These are phyloP conservation scores for Strongylocentrotus purpuratus DNA, from an alignment of 35 echinoderm and acorn worm species.

Conservation along the genomic window DNA sequence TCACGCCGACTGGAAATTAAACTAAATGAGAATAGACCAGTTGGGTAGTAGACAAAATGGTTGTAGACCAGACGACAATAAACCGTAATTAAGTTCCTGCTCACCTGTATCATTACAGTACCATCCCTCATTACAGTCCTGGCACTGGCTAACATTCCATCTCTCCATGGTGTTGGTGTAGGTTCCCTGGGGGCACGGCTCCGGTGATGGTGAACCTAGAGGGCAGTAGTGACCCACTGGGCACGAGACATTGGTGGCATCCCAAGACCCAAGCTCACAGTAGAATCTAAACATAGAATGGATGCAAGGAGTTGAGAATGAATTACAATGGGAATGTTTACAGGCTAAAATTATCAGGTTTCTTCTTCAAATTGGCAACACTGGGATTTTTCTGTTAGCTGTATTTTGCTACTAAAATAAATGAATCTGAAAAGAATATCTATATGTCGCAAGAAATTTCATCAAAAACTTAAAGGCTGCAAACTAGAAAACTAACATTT, in stretches of 20 bases:
- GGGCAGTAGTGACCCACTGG: conserved; percentile 87
- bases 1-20: no score
- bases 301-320: not conserved
- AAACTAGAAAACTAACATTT: no score
- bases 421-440: no score
- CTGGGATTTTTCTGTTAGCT: no score
- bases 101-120: conserved; percentile 97
- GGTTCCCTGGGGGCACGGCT: conserved; percentile 82
- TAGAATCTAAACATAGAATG: conserved; percentile 61
- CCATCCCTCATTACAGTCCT: conserved; percentile 83
- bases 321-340: not conserved
- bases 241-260: conserved; percentile 82
- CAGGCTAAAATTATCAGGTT: not conserved
- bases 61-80: no score
- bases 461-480: no score
- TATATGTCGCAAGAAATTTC: no score
- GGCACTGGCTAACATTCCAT: conserved; percentile 84
- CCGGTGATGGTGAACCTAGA: conserved; percentile 68
- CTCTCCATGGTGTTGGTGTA: conserved; percentile 79
- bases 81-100: not conserved
- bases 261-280: conserved; percentile 88
- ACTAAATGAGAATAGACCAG: no score
- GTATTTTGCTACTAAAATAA: no score
- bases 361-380: no score
- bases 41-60: no score